Percentiles rank a stretch among this genome's conserved stretches.
phyloP scores from a whole-genome alignment of 2,797 vertebrate species.

The Margarornis squamiger region DNA sequence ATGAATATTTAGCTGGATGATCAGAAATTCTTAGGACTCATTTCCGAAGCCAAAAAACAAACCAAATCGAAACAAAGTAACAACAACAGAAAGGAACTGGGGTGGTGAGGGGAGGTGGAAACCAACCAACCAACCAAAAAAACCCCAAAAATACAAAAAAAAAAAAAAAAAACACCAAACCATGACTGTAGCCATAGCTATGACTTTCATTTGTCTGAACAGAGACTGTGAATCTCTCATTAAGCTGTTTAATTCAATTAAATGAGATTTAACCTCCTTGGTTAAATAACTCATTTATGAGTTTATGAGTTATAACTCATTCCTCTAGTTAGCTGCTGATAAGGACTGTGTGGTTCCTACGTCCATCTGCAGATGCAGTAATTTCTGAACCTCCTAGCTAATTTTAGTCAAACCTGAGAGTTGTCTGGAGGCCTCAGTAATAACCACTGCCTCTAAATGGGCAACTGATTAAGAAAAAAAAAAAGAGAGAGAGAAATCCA shows the following conservation, averaged over 20 bases:
- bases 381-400: not conserved
- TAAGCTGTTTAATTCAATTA: not conserved
- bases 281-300: not conserved
- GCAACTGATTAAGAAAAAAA: not conserved
- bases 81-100: not conserved
- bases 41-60: not conserved
- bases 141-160: rapidly evolving
- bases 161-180: not conserved
- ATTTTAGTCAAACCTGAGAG: not conserved
- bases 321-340: not conserved
- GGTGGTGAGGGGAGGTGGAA: no score
- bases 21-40: not conserved
- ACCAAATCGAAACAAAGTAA: not conserved
- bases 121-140: not conserved
- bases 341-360: not conserved
- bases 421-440: not conserved
- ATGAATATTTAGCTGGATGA: not conserved
- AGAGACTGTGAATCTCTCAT: not conserved
- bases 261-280: not conserved
- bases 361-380: not conserved
- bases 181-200: not conserved
- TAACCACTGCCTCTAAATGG: not conserved
- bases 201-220: not conserved
- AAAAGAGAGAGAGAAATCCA: not conserved
- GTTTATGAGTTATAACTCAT: not conserved